Conservation (phyloP, 2,888 invertebrate genomes). For the Busseola fusca region DNA sequence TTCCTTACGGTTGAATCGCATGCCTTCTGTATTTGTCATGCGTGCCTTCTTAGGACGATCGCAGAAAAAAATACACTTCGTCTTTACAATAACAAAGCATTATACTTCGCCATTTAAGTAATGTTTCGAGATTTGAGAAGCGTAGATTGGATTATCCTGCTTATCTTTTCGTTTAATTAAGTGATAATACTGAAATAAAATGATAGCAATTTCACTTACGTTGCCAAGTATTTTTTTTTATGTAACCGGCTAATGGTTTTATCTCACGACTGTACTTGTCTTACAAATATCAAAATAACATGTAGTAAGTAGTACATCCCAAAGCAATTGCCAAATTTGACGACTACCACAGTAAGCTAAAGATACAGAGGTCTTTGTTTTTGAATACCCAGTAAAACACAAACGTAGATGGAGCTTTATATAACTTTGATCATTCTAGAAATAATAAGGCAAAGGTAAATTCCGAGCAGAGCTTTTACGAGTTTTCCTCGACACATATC, state of each 20-base stretch:
- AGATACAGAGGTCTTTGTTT: too few species aligned
- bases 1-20: constrained; percentile 64
- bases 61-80: constrained; percentile 37
- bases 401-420: not conserved
- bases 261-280: not conserved
- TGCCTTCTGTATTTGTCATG: constrained; percentile 70
- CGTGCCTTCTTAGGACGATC: constrained; percentile 50
- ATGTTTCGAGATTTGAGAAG: constrained; percentile 13
- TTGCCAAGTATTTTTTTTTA: constrained; percentile 14
- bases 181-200: constrained; percentile 20
- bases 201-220: constrained; percentile 23
- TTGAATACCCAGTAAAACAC: constrained; percentile 3
- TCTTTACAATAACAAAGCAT: constrained; percentile 37
- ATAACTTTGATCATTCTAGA: not conserved
- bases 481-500: not conserved
- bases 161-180: constrained; percentile 29
- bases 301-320: not conserved
- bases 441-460: constrained; percentile 22
- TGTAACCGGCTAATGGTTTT: not conserved
- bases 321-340: not conserved
- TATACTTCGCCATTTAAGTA: constrained; percentile 34
- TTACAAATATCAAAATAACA: not conserved
- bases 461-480: constrained; percentile 16
- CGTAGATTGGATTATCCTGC: constrained; percentile 26
- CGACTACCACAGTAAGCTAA: not conserved